Conservation (phyloP, 2,797 vertebrate genomes). For the Periparus ater region DNA sequence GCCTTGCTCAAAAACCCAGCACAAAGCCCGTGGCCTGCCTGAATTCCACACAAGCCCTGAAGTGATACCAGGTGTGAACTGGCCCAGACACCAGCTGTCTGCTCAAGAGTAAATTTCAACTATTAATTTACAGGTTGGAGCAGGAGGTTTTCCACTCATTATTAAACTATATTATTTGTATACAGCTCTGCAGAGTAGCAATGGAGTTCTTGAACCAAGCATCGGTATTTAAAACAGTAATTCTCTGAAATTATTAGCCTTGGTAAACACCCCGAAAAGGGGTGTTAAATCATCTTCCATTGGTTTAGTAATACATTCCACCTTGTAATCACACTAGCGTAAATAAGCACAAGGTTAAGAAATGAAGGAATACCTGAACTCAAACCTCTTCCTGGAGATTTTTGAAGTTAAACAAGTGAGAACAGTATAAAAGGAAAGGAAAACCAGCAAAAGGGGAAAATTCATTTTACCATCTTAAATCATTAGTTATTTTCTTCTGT, state of each 20-base stretch:
- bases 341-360: neutral
- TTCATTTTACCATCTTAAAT: neutral
- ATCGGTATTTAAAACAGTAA: neutral
- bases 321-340: neutral
- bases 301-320: neutral
- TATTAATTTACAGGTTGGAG: constrained; percentile 2
- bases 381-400: neutral
- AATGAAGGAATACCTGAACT: neutral
- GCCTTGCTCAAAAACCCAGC: constrained; percentile 4
- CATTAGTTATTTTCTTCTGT: neutral
- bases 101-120: neutral
- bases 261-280: neutral
- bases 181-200: neutral
- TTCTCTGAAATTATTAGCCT: neutral
- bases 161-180: neutral
- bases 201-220: neutral
- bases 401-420: neutral
- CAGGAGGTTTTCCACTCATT: neutral
- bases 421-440: neutral
- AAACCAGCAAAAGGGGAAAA: neutral
- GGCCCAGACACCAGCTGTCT: neutral
- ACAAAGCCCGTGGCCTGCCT: neutral
- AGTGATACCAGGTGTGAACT: neutral
- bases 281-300: neutral
- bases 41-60: neutral